Evolutionary conservation across 2,888 invertebrate genomes (phyloP), one percentile per base, ranked within the genome.

Genomic region (Euproctis similis): DNA sequence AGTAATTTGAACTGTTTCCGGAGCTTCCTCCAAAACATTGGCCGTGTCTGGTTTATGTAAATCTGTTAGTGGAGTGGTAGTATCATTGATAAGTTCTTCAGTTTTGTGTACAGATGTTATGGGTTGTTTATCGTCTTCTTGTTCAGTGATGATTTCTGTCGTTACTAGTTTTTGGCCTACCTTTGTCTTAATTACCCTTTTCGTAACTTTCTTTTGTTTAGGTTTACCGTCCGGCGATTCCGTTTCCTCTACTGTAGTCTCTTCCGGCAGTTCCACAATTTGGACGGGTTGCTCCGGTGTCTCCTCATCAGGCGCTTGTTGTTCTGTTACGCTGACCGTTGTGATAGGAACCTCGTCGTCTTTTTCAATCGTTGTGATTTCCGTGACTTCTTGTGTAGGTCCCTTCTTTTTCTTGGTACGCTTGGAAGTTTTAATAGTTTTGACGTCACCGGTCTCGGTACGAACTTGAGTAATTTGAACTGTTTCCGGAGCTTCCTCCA

Each of bases 61-160:
- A 7, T 21, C 9, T 14, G 12, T 27, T 9, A 27, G 8, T 10
- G 39, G 67, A 43, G 64, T 50, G 39, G 54, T 65, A 33, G 69
- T 72, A 59, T 65, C 71, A 59, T 66, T 69, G 42, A 56, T 63
- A 4, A 31, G 9, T 21, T 60, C 67, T 46, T 53, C 41, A 24
- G 46, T 51, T 9, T 64, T 64, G 45, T 62, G 52, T 32, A 54
- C 42, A 1, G 38, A 28, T 1, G 60, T 54, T 10, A 60, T 50
- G 0, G 41, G 41, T 37, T 26, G 3, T 28, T 40, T 25, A 11
- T 42, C 40, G 61, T 39, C 42, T 33, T 28, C 20, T 31, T 46
- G 29, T 39, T 48, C 36, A 7, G 36, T 27, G 22, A 37, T 13
- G 8, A 37, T 33, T 48, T 41, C 32, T 2, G 36, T 41, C 1